phyloP scores from a whole-genome alignment of 2,888 invertebrate genomes.

The Ophion costatus region DNA sequence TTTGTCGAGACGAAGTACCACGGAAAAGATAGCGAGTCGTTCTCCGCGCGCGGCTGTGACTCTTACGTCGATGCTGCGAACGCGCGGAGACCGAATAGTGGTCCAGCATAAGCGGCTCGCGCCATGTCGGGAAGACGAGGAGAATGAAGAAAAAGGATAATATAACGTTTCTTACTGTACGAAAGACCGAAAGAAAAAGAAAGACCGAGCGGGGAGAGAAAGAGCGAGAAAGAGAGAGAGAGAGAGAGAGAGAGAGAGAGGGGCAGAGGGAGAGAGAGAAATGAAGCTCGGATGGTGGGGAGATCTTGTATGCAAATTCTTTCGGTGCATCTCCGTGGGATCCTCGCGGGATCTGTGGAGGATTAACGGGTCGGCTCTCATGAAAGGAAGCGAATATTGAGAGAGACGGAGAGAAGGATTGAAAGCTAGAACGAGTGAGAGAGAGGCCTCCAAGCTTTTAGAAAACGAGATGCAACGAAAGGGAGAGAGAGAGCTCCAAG shows the following conservation, averaged over 20 bases:
- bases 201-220: too few relatives aligned
- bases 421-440: conserved; percentile 66
- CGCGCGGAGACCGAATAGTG: conserved; percentile 67
- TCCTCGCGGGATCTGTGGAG: conserved; percentile 82
- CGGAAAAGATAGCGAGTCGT: conserved; percentile 52
- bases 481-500: not conserved
- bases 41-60: conserved; percentile 38
- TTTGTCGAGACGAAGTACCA: conserved; percentile 44
- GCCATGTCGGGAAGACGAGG: conserved; percentile 65
- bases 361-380: conserved; percentile 83
- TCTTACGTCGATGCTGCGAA: conserved; percentile 60
- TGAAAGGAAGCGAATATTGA: conserved; percentile 79
- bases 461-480: conserved; percentile 53
- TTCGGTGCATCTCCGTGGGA: conserved; percentile 83
- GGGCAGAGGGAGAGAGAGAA: conserved; percentile 60
- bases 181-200: conserved; percentile 61
- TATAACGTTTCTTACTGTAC: conserved; percentile 59
- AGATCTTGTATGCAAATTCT: conserved; percentile 84
- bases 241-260: conserved; percentile 74
- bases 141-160: conserved; percentile 66
- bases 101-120: conserved; percentile 56
- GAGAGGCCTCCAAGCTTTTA: conserved; percentile 14
- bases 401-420: conserved; percentile 59
- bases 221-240: conserved; percentile 74
- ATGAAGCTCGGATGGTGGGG: conserved; percentile 77